Conservation (phyloP, 1,140 invertebrate species). For the Panulirus ornatus region DNA sequence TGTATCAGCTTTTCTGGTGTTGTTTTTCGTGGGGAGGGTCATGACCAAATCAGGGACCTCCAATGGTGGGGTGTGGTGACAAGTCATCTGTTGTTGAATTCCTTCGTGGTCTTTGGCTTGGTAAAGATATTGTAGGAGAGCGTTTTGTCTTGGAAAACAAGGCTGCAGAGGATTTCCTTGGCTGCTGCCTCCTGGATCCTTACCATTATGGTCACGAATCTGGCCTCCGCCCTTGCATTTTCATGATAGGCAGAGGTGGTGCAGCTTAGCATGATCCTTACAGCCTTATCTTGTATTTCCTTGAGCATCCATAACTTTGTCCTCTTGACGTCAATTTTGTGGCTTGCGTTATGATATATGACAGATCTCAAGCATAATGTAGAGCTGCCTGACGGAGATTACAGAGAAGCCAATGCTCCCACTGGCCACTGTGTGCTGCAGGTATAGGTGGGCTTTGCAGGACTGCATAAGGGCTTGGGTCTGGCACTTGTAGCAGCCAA, state of each 20-base stretch:
- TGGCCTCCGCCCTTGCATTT: neutral
- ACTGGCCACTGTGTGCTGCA: neutral
- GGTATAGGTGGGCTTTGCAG: neutral
- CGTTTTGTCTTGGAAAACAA: no score
- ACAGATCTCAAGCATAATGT: neutral
- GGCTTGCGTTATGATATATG: neutral
- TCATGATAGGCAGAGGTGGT: neutral
- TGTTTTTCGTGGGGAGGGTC: no score
- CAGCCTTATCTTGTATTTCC: neutral
- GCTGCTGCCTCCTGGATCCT: no score
- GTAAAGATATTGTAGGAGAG: no score
- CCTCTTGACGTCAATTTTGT: neutral
- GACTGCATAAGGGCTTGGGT: neutral
- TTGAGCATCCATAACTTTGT: neutral
- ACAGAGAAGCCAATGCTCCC: neutral
- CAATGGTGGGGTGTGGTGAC: no score
- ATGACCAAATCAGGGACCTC: no score
- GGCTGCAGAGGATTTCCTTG: no score
- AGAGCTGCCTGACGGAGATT: neutral
- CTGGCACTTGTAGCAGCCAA: neutral
- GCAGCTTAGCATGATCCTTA: neutral
- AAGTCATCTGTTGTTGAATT: no score
- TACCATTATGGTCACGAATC: no score
- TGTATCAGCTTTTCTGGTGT: no score
- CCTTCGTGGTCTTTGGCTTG: no score